A percentile compares a stretch with the other conserved stretches of the same genome.
phyloP scores from a whole-genome alignment of 37 sponge, comb jelly and placozoan genomes.

The Theonella swinhoei region DNA sequence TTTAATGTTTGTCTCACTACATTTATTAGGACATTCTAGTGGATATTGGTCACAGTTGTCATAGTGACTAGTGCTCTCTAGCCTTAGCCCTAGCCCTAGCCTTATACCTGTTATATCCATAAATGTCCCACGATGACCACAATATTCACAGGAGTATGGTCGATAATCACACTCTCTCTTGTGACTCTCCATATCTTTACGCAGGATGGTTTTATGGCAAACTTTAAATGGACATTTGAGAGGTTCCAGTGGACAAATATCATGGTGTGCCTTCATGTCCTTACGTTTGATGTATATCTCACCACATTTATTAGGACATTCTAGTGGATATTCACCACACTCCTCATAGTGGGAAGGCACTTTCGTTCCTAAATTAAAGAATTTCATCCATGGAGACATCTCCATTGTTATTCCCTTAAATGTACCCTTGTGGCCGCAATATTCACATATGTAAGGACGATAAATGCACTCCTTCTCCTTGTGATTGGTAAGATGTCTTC shows the following conservation, averaged over 20 bases:
- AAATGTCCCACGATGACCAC: background rate
- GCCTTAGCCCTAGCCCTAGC: too few relatives aligned
- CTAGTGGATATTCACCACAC: background rate
- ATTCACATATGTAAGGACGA: conserved; percentile 5
- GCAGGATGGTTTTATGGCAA: background rate
- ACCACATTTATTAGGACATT: background rate
- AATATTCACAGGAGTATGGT: background rate
- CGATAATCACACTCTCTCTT: background rate
- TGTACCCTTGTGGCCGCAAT: conserved; percentile 6
- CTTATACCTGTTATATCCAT: conserved; percentile 18
- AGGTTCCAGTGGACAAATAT: background rate
- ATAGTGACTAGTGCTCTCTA: background rate
- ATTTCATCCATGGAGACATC: background rate
- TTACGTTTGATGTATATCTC: background rate
- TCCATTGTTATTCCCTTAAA: background rate
- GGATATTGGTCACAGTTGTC: background rate
- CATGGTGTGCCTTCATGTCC: background rate
- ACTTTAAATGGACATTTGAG: background rate
- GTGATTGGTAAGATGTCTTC: conserved; percentile 2
- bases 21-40: conserved; percentile 18
- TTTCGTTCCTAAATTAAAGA: too few relatives aligned
- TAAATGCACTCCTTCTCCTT: background rate
- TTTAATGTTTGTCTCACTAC: background rate
- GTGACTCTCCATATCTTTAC: background rate
- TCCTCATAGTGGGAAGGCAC: background rate